These are phyloP conservation scores for Pseudoatta argentina DNA, from an alignment of 1,140 invertebrate species.

Conservation along the genomic window DNA sequence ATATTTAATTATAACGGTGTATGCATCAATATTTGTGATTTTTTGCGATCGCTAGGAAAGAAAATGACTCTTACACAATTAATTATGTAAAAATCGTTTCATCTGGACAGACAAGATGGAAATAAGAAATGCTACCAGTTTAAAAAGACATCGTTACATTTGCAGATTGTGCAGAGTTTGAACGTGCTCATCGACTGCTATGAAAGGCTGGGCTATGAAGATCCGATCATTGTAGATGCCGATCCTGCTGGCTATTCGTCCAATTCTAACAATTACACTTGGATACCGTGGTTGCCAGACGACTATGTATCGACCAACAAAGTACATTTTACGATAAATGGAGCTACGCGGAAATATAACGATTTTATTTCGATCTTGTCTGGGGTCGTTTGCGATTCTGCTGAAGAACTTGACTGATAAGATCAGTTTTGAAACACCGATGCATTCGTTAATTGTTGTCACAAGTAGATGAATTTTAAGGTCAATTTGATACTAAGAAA, in stretches of 20 bases:
- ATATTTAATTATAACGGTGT: too few relatives aligned
- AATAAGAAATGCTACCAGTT: background rate
- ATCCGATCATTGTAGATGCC: constrained; percentile 71
- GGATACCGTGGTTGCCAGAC: constrained; percentile 83
- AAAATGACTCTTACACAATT: background rate
- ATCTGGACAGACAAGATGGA: background rate
- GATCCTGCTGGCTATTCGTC: constrained; percentile 82
- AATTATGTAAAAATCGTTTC: background rate
- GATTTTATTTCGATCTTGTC: background rate
- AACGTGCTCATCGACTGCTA: constrained; percentile 77
- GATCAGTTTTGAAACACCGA: background rate
- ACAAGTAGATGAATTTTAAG: background rate
- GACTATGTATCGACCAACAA: background rate
- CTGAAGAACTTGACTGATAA: background rate
- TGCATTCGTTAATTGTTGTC: background rate
- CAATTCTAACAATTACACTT: constrained; percentile 79
- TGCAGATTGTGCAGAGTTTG: constrained; percentile 76
- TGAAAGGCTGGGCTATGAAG: constrained; percentile 69
- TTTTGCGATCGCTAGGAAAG: background rate
- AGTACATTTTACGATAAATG: background rate
- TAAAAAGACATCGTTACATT: constrained; percentile 35
- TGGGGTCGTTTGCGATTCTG: background rate
- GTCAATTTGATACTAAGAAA: background rate
- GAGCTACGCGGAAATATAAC: background rate
- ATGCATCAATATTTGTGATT: background rate